These are phyloP conservation scores for Mamestra brassicae DNA, from an alignment of 2,888 invertebrate species.

Conservation along the genomic window DNA sequence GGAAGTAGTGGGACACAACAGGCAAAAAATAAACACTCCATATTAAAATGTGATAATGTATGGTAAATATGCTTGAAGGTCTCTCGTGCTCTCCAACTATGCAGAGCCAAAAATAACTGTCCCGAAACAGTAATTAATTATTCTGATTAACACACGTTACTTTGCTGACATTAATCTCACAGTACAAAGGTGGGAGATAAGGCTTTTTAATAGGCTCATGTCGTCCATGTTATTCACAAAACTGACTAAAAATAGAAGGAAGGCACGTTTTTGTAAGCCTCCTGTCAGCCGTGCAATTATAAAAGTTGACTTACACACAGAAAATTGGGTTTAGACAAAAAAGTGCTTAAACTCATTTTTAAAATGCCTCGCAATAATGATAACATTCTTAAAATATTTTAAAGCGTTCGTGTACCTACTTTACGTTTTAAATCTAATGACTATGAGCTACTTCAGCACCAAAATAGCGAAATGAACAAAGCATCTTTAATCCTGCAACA, in stretches of 20 bases:
- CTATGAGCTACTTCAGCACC: too few species aligned
- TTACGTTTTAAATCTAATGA: too few species aligned
- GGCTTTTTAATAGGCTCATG: conserved; percentile 19
- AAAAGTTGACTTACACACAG: conserved; percentile 10
- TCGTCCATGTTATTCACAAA: conserved; percentile 6
- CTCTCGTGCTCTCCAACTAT: conserved; percentile 8
- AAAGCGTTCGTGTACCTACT: too few species aligned
- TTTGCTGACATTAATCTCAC: conserved; percentile 7
- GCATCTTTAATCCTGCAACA: too few species aligned
- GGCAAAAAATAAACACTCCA: neutral
- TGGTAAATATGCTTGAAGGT: neutral
- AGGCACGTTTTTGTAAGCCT: conserved; percentile 30
- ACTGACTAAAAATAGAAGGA: conserved; percentile 25
- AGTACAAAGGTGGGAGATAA: neutral
- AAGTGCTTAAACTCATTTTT: neutral
- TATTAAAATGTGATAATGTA: neutral
- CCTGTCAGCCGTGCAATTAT: conserved; percentile 17
- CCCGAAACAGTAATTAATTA: conserved; percentile 18
- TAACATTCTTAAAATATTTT: too few species aligned
- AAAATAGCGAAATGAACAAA: too few species aligned
- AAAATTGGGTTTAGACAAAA: neutral
- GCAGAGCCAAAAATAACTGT: conserved; percentile 4
- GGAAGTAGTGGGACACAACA: neutral
- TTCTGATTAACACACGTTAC: conserved; percentile 22
- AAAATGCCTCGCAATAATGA: too few species aligned